phyloP scores from a whole-genome alignment of 2,113 vertebrate genomes.

The Phalacrocorax aristotelis region DNA sequence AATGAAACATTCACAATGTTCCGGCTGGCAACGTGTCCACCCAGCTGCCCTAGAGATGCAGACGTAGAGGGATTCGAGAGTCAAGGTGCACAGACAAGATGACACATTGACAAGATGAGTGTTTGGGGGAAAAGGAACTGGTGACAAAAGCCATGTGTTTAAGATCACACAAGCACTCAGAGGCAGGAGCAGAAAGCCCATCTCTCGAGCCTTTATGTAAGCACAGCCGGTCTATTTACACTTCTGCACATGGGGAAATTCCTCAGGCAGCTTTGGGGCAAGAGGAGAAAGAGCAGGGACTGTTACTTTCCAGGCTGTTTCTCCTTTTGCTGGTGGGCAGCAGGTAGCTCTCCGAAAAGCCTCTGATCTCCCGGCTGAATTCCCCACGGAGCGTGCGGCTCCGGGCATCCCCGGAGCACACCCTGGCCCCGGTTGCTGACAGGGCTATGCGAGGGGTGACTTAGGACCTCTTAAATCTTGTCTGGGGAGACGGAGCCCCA shows the following conservation, averaged over 20 bases:
- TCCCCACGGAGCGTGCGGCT: not conserved
- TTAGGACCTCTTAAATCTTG: accelerated
- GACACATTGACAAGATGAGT: not conserved
- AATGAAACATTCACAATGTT: not conserved
- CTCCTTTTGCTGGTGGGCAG: not conserved
- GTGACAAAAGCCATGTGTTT: not conserved
- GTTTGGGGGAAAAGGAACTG: not conserved
- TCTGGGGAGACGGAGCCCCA: not conserved
- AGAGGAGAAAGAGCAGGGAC: not conserved
- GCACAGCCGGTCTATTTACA: not conserved
- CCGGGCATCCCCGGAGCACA: too few relatives aligned
- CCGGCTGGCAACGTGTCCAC: not conserved
- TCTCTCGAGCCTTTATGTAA: not conserved
- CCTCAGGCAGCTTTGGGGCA: not conserved
- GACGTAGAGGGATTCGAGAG: not conserved
- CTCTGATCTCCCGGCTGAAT: not conserved
- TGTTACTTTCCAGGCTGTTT: not conserved
- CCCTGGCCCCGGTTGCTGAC: not conserved
- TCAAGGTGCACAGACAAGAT: not conserved
- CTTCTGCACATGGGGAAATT: not conserved
- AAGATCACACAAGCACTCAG: not conserved
- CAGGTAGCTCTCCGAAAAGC: not conserved
- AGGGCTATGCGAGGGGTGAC: not conserved
- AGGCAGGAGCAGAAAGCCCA: not conserved
- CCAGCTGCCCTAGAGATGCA: not conserved